Evolutionary conservation across 2,113 vertebrate genomes (phyloP), one percentile per base, ranked within the genome.

Genomic region (Antechinus flavipes): DNA sequence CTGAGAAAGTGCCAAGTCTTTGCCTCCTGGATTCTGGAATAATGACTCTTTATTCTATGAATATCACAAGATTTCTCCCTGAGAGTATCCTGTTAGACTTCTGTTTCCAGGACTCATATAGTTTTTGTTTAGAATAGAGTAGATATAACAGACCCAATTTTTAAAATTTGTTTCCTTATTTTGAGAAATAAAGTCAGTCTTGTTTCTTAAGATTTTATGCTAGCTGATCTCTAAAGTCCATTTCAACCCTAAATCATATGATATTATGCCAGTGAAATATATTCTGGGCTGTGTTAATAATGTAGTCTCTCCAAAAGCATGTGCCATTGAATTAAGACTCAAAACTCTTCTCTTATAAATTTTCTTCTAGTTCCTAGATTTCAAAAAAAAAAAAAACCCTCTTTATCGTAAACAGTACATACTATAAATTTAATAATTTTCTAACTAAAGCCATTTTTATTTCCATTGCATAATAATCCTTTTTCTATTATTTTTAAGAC

Each of bases 391-490:
- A 30, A 30, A 42, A 3, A 49, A 49, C 8, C 11, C 9, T 68
- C 26, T 30, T 68, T 58, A 25, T 27, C 26, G 27, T 58, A 9
- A 58, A 58, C 8, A 58, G 25, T 58, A 27, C 56, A 58, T 35
- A 14, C 35, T 68, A 14, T 89, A 54, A 95, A 90, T 27, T 91
- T 92, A 96, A 89, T 46, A 90, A 91, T 92, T 93, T 26, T 3
- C 23, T 95, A 53, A 91, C n/a, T 30, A 16, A 90, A 92, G 19
- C 2, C 24, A 91, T 42, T 91, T 0, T 91, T 91, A 92, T 54
- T 25, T 27, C 50, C 47, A 54, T 12, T 42, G 24, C 26, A n/a
- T 92, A 90, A 89, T 0, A 24, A 2, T 27, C 8, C 19, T 12
- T 91, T 5, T 54, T 25, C 46, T 54, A 58, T 46, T 54, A 30